These are phyloP conservation scores for Haemorhous mexicanus DNA, from an alignment of 2,113 vertebrate genomes.

Conservation along the genomic window DNA sequence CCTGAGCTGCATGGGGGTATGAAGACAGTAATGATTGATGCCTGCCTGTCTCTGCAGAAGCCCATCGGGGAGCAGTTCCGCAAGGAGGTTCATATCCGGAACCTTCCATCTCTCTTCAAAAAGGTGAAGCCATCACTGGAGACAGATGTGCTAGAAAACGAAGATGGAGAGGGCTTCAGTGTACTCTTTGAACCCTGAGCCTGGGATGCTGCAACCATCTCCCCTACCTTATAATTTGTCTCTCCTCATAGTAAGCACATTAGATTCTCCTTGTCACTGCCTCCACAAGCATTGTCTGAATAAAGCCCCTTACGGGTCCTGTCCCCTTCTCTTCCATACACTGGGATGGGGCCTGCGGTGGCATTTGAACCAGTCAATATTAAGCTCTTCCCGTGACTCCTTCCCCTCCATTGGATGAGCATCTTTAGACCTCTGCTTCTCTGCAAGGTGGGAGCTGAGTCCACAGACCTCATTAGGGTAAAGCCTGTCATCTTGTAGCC, in stretches of 20 bases:
- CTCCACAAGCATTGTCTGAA: constrained; percentile 43
- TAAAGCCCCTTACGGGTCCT: constrained; percentile 20
- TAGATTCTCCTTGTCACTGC: constrained; percentile 58
- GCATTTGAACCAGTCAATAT: constrained; percentile 8
- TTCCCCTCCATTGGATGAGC: neutral
- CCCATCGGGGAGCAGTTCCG: constrained; percentile 95
- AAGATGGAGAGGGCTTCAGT: constrained; percentile 74
- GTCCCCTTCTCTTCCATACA: neutral
- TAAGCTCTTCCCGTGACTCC: constrained; percentile 12
- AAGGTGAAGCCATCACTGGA: constrained; percentile 81
- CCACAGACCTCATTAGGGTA: neutral
- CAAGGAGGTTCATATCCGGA: constrained; percentile 98
- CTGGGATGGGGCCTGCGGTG: neutral
- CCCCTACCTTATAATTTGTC: constrained; percentile 57
- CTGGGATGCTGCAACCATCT: constrained; percentile 39
- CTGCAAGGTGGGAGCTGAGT: constrained; percentile 9
- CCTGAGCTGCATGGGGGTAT: neutral
- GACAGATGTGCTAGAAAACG: constrained; percentile 75
- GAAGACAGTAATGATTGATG: neutral
- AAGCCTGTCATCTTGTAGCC: neutral
- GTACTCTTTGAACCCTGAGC: constrained; percentile 83
- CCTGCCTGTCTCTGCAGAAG: constrained; percentile 78
- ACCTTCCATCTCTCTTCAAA: constrained; percentile 96
- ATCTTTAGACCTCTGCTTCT: neutral
- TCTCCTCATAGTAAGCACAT: constrained; percentile 66